A percentile compares a stretch with the other conserved stretches of the same genome.
Evolutionary conservation across 23 tunicate genomes (phyloP).

Genomic region (Botrylloides violaceus): DNA sequence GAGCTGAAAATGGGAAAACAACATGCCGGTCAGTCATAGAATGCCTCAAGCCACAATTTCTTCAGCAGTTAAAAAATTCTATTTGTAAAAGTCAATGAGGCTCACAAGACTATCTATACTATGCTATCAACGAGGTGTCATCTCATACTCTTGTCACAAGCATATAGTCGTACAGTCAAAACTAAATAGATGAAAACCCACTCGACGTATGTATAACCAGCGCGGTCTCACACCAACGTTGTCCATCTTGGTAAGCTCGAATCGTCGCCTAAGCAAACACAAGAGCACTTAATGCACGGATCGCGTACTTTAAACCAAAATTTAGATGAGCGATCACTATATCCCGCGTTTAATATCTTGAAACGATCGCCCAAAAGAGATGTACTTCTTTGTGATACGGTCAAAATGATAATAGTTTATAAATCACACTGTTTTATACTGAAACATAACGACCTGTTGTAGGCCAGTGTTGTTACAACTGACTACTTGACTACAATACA

Average conservation of each 20-base stretch:
- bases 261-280: slow-evolving; percentile 1
- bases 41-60: too few relatives aligned
- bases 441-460: neutral
- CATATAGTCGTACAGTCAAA: neutral
- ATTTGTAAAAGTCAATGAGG: too few relatives aligned
- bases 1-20: too few relatives aligned
- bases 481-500: neutral
- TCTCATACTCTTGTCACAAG: too few relatives aligned
- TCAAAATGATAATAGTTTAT: neutral
- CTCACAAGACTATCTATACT: too few relatives aligned
- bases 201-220: neutral
- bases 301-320: neutral
- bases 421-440: neutral
- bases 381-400: too few relatives aligned
- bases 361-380: too few relatives aligned
- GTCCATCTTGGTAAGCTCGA: neutral
- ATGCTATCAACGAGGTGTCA: too few relatives aligned
- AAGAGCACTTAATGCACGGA: neutral
- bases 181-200: neutral
- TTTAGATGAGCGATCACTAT: neutral
- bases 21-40: too few relatives aligned
- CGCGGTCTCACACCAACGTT: neutral
- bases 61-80: too few relatives aligned
- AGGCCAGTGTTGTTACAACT: neutral
- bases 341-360: neutral